Base-by-base conservation (phyloP, 2,797 vertebrate genomes). In the Gymnothorax javanicus region DNA sequence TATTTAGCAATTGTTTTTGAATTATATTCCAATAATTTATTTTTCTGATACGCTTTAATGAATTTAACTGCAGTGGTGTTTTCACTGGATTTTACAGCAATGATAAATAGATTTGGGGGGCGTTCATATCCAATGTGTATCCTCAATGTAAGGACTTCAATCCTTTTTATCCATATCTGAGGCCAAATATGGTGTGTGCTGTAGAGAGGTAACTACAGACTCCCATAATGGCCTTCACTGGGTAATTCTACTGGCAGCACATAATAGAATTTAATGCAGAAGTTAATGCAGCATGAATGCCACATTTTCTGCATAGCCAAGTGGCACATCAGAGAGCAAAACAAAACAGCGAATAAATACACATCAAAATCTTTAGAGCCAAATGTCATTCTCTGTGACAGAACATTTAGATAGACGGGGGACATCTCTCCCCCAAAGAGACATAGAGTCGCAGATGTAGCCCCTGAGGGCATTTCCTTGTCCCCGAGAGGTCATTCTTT, bases 231-330 rank as follows among this genome's bases (percentile, higher is more conserved):
- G 4, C 27, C 27, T 27, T 33, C 43, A 43, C 27, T 73, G 27
- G 25, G 4, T 73, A 43, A 43, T 12, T 33, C n/a, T 27, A 33
- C 69, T 5, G 13, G 69, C 69, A 73, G 69, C 27, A 25, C 9
- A 73, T 2, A 73, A 27, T 43, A 3, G 8, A 73, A 43, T 73
- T 25, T 43, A 43, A 43, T 43, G 33, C 33, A 43, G 69, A 43
- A 73, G 69, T 73, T 73, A 73, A 73, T 43, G 69, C 69, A 73
- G 69, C 69, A 73, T 73, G 69, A 73, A 73, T 73, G 69, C 12
- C 69, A 73, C 4, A 33, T 73, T 69, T 25, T 27, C 67, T 12
- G n/a, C 67, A 25, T 69, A 69, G 67, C 67, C 25, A 25, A 69
- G 67, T 69, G 67, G 67, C 67, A 25, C 23, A 27, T 9, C 0